Base-by-base conservation (phyloP, 2,113 vertebrate species). In the Brienomyrus brachyistius region DNA sequence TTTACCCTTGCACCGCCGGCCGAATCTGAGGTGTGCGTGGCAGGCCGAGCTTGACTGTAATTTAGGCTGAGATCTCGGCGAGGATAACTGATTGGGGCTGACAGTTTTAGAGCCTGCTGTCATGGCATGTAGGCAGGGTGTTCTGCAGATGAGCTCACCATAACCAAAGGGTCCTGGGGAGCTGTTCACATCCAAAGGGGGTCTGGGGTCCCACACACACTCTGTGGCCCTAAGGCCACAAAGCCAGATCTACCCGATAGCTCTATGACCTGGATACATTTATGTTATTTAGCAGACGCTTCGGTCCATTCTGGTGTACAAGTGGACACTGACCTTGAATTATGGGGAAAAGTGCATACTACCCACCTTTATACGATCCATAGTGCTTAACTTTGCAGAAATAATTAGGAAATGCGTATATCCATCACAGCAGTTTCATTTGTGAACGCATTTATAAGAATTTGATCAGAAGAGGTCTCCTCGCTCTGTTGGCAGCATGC, bases 51-150 rank as follows among this genome's bases (percentile, higher is more conserved):
- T 91, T 92, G 92, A 94, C 66, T 91, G 89, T 94, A 95, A 97
- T 95, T 92, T 43, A 90, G 94, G 91, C 10, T 95, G 95, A 96
- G 93, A 93, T 95, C 92, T 95, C 92, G 94, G 93, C 93, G 91
- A 94, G 94, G 95, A 93, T 91, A 92, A 94, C 87, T 94, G 93
- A 97, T 97, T 19, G 2, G 91, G 94, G 92, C 92, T 96, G 96
- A 97, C 97, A 97, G 95, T 92, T 95, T 95, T 94, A 91, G 93
- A 95, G 93, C 91, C 93, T 89, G 92, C 93, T 95, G 94, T 94
- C 91, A 91, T 93, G 92, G 90, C 90, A 91, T 89, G 91, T 85
- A 90, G 92, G 84, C 91, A 88, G 90, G 91, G 88, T 89, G 89
- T 92, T 91, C 92, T 80, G 74, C 89, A 91, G 91, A 90, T 89